A percentile compares a stretch with the other conserved stretches of the same genome.
Evolutionary conservation across 2,113 vertebrate species (phyloP).

Genomic region (Percopsis transmontana): DNA sequence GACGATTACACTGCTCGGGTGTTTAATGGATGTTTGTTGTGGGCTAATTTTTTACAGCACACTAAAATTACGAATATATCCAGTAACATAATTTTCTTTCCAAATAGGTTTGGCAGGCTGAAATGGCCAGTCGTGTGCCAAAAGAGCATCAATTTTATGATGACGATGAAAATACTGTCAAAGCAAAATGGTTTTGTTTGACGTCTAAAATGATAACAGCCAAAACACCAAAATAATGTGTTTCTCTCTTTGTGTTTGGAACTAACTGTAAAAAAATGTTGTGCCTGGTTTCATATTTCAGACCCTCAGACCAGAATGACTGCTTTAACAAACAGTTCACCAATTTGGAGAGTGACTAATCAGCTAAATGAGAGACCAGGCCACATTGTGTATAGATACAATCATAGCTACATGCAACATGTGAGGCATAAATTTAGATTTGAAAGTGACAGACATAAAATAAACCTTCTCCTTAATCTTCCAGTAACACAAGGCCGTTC

Average conservation of each 20-base stretch:
- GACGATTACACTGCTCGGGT: conserved; percentile 10
- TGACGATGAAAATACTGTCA: neutral
- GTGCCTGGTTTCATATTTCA: conserved; percentile 28
- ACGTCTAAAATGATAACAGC: neutral
- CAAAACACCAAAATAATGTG: conserved; percentile 18
- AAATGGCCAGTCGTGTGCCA: conserved; percentile 21
- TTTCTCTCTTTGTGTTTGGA: conserved; percentile 14
- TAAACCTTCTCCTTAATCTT: conserved; percentile 31
- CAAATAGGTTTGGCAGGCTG: conserved; percentile 10
- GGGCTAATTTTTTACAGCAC: conserved; percentile 23
- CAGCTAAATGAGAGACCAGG: conserved; percentile 7
- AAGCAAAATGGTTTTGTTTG: conserved; percentile 10
- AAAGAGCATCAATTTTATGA: conserved; percentile 15
- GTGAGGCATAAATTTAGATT: conserved; percentile 28
- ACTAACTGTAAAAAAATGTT: conserved; percentile 9
- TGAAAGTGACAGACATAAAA: conserved; percentile 21
- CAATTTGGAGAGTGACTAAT: conserved; percentile 29
- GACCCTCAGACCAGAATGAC: conserved; percentile 19
- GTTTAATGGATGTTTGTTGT: conserved; percentile 10
- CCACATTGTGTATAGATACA: conserved; percentile 16
- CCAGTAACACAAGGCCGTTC: conserved; percentile 29
- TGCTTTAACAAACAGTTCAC: conserved; percentile 3
- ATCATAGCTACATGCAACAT: conserved; percentile 37
- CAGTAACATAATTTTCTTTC: conserved; percentile 16
- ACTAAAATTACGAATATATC: conserved; percentile 15